Base-by-base conservation (phyloP, 2,797 vertebrate species). In the Myotis findleyi region DNA sequence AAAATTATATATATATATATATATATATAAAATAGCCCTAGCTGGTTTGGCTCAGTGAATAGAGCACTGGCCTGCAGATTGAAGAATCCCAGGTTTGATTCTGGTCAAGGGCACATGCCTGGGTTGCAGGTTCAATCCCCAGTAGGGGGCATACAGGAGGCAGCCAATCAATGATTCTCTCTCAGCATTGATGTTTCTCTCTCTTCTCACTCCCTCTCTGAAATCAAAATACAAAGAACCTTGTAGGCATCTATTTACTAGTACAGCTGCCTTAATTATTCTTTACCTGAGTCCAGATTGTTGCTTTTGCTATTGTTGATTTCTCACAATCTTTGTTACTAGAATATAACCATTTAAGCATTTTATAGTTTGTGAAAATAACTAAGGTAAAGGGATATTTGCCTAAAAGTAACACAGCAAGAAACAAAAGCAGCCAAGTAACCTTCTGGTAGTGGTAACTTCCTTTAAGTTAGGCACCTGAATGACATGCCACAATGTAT, bases 291-390 rank as follows among this genome's bases (percentile, higher is more conserved):
- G 30, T 95, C 33, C 49, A 91, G 13, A 64, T 38, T 47, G 81
- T 73, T 75, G 38, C 53, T 91, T 72, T 82, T 95, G 75, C 75
- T 80, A 76, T 79, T 91, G 23, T 73, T 88, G 30, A 85, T n/a
- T 81, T 91, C 44, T 82, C 23, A 86, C 20, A 75, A 33, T 44
- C 17, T 79, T 53, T 89, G 30, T 75, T 91, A 77, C 47, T 38
- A 89, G n/a, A 87, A 27, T 93, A 79, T 51, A 68, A 59, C 18
- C 21, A 76, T 44, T 81, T 81, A 68, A 51, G 41, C 7, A 38
- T 91, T 83, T 79, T 44, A 73, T 83, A 49, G 71, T 64, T 69
- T 81, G 47, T 82, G 33, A 66, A 85, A 91, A 66, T 62, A 85
- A 87, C 13, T 83, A 68, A 68, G 68, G 64, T 33, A 85, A 86